Percentiles rank a stretch among this genome's conserved stretches.
These are phyloP conservation scores for Gymnoscopelus braueri DNA, from an alignment of 2,797 vertebrate genomes.

Conservation along the genomic window DNA sequence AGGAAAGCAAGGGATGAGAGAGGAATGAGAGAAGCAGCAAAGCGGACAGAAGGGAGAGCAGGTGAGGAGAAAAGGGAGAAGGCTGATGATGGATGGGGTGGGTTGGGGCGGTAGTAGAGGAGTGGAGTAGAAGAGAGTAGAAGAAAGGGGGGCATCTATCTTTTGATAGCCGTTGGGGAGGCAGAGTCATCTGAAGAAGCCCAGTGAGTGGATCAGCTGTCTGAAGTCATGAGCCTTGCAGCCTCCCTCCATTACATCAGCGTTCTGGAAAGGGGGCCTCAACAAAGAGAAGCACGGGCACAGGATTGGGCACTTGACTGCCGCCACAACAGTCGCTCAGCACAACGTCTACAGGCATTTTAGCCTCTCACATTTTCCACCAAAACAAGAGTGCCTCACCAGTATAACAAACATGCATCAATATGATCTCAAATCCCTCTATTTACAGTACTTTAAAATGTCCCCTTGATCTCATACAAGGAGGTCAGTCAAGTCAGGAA, in stretches of 20 bases:
- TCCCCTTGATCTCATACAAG: constrained; percentile 14
- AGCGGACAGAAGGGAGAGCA: not conserved
- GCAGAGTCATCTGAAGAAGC: constrained; percentile 43
- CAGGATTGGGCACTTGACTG: not conserved
- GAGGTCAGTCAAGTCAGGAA: constrained; percentile 11
- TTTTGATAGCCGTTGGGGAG: constrained; percentile 37
- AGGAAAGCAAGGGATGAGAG: constrained; percentile 1
- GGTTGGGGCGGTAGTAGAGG: not conserved
- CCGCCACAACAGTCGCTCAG: constrained; percentile 36
- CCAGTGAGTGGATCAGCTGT: constrained; percentile 61
- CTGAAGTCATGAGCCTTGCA: constrained; percentile 60
- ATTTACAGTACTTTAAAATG: not conserved
- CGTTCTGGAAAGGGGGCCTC: constrained; percentile 14
- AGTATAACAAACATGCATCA: not conserved
- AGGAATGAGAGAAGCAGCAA: constrained; percentile 1
- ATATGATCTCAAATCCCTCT: constrained; percentile 13
- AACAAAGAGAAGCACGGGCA: constrained; percentile 39
- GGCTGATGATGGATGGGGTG: not conserved
- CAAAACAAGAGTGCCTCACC: constrained; percentile 18
- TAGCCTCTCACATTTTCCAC: constrained; percentile 10
- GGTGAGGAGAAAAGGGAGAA: not conserved
- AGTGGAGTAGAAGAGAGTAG: not conserved
- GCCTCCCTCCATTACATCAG: constrained; percentile 59
- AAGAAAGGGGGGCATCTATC: not conserved
- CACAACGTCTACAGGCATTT: constrained; percentile 9